phyloP scores from a whole-genome alignment of 2,888 invertebrate species.

The Digitonthophagus gazella region DNA sequence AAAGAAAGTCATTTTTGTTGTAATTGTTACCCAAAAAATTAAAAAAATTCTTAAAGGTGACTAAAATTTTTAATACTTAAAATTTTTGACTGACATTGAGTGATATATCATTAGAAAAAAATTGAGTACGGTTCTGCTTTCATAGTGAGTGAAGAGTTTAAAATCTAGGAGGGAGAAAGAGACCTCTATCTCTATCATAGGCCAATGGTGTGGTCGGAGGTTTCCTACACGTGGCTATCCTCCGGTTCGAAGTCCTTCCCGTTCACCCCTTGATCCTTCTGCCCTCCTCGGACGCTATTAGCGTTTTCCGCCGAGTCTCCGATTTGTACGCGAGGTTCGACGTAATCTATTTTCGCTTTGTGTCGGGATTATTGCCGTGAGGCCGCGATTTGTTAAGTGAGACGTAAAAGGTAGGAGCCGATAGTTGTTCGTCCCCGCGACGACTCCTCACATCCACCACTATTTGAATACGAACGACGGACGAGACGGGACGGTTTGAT shows the following conservation, averaged over 20 bases:
- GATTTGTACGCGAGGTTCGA: neutral
- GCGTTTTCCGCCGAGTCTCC: neutral
- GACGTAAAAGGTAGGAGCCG: neutral
- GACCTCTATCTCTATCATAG: neutral
- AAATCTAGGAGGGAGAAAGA: neutral
- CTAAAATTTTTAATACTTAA: too few species aligned
- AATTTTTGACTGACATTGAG: too few species aligned
- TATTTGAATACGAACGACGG: neutral
- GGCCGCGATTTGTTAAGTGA: neutral
- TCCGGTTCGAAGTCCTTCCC: neutral
- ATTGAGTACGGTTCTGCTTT: neutral
- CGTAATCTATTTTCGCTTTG: neutral
- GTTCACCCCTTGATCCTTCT: neutral
- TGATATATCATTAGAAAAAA: neutral
- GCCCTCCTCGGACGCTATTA: neutral
- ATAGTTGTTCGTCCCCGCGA: too few species aligned
- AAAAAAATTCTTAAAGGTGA: too few species aligned
- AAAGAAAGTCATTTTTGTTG: too few species aligned
- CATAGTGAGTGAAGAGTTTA: neutral
- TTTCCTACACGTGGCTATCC: neutral
- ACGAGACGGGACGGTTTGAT: neutral
- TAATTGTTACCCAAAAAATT: too few species aligned
- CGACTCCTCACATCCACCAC: neutral
- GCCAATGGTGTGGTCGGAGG: neutral
- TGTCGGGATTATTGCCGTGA: neutral